Evolutionary conservation across 2,797 vertebrate species (phyloP), one percentile per base, ranked within the genome.

Genomic region (Apogon hyalosoma): DNA sequence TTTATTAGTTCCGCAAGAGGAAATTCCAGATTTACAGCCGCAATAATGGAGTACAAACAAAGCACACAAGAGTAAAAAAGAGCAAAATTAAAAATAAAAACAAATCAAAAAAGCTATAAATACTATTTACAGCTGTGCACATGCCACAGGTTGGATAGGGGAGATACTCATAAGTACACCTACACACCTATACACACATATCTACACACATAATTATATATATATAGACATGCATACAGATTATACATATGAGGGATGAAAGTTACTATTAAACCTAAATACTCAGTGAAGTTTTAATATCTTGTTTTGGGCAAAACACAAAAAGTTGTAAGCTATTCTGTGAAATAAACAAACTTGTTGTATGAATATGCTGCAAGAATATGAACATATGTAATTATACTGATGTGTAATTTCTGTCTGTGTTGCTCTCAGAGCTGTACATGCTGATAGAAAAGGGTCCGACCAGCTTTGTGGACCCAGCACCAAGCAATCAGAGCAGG

Each of bases 401-500:
- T 51, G 18, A 18, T 41, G 13, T 40, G 4, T 6, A 36, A 48
- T 3, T 33, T 60, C 38, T 58, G 16, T 58, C 2, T 79, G 58
- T 72, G 60, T 79, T 7, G 3, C 31, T 41, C 53, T 12, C 66
- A 94, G 93, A 93, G 55, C 59, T 94, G 56, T 93, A 89, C 82
- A 83, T 87, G 0, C 55, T 92, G 28, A 86, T 84, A 24, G 92
- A 93, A 61, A 94, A 93, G 69, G 83, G 71, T 43, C 87, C 82
- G 57, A 67, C 56, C 55, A 77, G 74, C 72, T 79, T 85, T 51
- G 68, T 62, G 19, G 91, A 94, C 16, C 68, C 84, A 9, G 43
- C 57, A 31, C 66, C 16, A 21, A 75, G 50, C 75, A 94, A 94
- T 79, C 92, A 93, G 51, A 94, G 81, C 81, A 73, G 90, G 56